Evolutionary conservation across 2,888 invertebrate species (phyloP).

Genomic region (Chymomyza procnemis): DNA sequence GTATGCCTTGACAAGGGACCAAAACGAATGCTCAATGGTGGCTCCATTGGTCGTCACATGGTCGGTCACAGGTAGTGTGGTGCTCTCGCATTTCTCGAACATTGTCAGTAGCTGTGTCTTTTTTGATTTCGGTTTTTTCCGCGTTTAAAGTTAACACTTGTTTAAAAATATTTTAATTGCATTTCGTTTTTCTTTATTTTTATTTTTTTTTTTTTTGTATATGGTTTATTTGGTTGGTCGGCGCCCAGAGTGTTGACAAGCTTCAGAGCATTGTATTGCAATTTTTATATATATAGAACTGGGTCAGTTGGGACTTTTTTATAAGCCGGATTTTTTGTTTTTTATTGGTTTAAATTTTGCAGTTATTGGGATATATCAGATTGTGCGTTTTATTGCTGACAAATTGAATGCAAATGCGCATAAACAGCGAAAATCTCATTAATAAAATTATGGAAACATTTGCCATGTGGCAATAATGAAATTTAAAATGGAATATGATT

Average conservation of each 20-base stretch:
- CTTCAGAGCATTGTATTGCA: conserved; percentile 1
- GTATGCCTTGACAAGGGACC: background rate
- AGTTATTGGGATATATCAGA: conserved; percentile 63
- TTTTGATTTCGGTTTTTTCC: conserved; percentile 30
- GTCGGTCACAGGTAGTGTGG: background rate
- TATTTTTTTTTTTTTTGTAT: conserved; percentile 31
- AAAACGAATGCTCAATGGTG: background rate
- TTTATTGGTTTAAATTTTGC: conserved; percentile 55
- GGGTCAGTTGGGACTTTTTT: background rate
- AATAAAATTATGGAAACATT: conserved; percentile 55
- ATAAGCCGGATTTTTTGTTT: background rate
- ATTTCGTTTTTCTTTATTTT: too few relatives aligned
- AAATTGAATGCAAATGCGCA: conserved; percentile 70
- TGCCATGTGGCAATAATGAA: background rate
- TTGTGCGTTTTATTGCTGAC: conserved; percentile 65
- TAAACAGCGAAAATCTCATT: conserved; percentile 72
- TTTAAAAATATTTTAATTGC: conserved; percentile 68
- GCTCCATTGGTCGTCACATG: background rate
- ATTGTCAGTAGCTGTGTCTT: background rate
- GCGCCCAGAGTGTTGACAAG: background rate
- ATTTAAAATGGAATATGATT: conserved; percentile 54
- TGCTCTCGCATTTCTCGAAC: background rate
- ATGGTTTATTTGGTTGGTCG: background rate
- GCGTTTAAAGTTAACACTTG: conserved; percentile 69
- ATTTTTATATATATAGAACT: background rate